Percentiles rank a stretch among this genome's conserved stretches.
These are phyloP conservation scores for Pristionchus arcanus DNA, from an alignment of 2,888 invertebrate genomes.

Conservation along the genomic window DNA sequence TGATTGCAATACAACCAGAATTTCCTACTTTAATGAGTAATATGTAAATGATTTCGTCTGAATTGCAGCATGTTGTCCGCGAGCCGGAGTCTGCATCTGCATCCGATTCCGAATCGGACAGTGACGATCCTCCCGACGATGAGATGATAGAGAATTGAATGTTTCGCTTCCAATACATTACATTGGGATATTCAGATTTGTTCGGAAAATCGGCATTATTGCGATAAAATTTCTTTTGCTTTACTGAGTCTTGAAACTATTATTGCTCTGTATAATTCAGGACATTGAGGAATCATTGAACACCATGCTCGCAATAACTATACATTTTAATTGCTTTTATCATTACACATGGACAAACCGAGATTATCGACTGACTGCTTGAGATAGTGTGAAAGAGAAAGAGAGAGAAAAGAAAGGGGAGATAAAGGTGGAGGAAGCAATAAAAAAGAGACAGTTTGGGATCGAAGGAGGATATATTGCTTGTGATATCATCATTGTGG, in stretches of 20 bases:
- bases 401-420: constrained; percentile 2
- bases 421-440: not conserved
- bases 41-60: too few relatives aligned
- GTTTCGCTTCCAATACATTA: not conserved
- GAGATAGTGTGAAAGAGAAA: constrained; percentile 25
- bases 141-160: not conserved
- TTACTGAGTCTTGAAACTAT: not conserved
- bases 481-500: constrained; percentile 36
- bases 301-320: not conserved
- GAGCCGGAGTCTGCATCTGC: too few relatives aligned
- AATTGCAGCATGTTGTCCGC: too few relatives aligned
- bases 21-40: too few relatives aligned
- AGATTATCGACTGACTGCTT: constrained; percentile 27
- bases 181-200: not conserved
- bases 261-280: too few relatives aligned
- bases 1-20: too few relatives aligned
- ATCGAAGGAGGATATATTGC: constrained; percentile 13
- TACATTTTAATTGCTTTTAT: constrained; percentile 5
- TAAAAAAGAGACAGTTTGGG: not conserved
- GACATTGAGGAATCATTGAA: not conserved
- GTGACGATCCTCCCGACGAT: not conserved
- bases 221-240: not conserved
- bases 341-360: constrained; percentile 39
- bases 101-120: too few relatives aligned
- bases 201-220: not conserved